phyloP scores from a whole-genome alignment of 2,888 invertebrate genomes.

The Polyommatus icarus region DNA sequence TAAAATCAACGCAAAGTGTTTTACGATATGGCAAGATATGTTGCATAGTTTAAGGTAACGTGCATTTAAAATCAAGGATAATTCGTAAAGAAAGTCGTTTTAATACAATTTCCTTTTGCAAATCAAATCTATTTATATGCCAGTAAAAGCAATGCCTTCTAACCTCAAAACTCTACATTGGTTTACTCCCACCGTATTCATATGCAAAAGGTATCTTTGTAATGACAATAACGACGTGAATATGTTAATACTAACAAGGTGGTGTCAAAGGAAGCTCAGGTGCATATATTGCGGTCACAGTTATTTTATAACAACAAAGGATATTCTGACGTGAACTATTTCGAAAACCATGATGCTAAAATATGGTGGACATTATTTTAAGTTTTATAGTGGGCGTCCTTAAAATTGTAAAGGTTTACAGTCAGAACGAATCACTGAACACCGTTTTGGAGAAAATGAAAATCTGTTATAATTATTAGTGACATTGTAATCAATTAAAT shows the following conservation, averaged over 20 bases:
- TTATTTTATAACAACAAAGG: neutral
- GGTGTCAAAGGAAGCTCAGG: constrained; percentile 7
- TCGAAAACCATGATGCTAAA: neutral
- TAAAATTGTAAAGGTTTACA: too few species aligned
- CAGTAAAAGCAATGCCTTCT: neutral
- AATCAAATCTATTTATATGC: neutral
- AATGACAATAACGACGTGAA: constrained; percentile 12
- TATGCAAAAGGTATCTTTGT: constrained; percentile 14
- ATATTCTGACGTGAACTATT: neutral
- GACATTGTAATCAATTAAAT: too few species aligned
- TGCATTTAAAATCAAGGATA: too few species aligned
- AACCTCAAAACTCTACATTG: neutral
- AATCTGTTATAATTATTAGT: too few species aligned
- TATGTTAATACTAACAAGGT: constrained; percentile 22
- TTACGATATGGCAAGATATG: too few species aligned
- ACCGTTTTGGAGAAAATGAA: too few species aligned
- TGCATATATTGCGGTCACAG: neutral
- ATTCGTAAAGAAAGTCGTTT: too few species aligned
- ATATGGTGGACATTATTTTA: neutral
- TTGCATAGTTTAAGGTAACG: too few species aligned
- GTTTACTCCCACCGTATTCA: neutral
- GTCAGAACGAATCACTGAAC: too few species aligned
- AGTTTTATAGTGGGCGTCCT: neutral
- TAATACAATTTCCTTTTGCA: too few species aligned
- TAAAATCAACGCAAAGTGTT: too few species aligned